Base-by-base conservation (phyloP, 2,888 invertebrate species). In the Eumerus sabulonum region DNA sequence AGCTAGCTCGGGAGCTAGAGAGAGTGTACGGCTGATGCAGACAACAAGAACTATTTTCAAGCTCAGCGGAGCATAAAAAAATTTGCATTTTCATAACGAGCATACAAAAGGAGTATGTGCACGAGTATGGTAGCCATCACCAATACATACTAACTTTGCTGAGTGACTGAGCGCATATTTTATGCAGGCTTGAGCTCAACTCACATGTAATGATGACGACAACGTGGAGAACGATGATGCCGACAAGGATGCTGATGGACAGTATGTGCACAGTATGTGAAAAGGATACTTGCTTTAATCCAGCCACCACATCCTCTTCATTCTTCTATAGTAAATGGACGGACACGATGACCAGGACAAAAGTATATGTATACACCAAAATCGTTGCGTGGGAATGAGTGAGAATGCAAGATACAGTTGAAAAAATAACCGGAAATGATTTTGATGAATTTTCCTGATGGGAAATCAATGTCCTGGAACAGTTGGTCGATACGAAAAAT, bases 391-490 rank as follows among this genome's bases (percentile, higher is more conserved):
- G 2, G 27, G 27, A 27, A 2, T 7, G 27, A 27, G 27, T 7
- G 27, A 27, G 27, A n/a, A n/a, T 27, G 27, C 27, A 4, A 7
- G 27, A 2, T 27, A 27, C 27, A 7, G 27, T 7, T 27, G 27
- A 47, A 67, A 67, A 68, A 54, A 56, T 48, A 62, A 50, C 73
- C 63, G 68, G 74, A 79, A 70, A 74, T 74, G 64, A 79, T 79
- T 74, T 73, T 70, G 79, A 79, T 79, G 79, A 74, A 79, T 79
- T 79, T 79, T 79, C 79, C 68, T 74, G 79, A 79, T 79, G 79
- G 54, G 79, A 79, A 79, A 79, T 79, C 79, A 79, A 79, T 79
- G 79, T 54, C 63, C 79, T 19, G 73, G 63, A 79, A 68, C 79
- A 79, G 79, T 68, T 68, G 79, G 77, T 12, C 59, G 64, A 60